Conservation (phyloP, 2,888 invertebrate genomes). For the Euproctis similis region DNA sequence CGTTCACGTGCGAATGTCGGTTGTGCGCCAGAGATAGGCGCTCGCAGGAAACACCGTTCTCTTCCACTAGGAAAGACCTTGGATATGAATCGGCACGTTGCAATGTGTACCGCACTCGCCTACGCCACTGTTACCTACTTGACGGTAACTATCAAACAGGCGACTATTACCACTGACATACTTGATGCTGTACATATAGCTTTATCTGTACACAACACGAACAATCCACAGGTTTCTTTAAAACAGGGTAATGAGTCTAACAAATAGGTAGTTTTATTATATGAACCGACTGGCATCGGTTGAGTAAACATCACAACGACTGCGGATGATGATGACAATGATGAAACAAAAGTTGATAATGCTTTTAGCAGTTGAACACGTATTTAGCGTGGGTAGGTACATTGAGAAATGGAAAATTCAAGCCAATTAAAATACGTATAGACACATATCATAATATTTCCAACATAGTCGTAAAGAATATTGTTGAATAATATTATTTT, state of each 20-base stretch:
- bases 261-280: no score
- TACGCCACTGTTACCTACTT: slow-evolving; percentile 69
- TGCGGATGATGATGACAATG: slow-evolving; percentile 46
- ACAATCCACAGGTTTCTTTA: slow-evolving; percentile 54
- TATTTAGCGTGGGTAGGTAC: slow-evolving; percentile 61
- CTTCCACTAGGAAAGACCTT: slow-evolving; percentile 78
- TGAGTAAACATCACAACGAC: slow-evolving; percentile 55
- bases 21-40: slow-evolving; percentile 71
- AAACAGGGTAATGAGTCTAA: no score
- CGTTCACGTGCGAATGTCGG: slow-evolving; percentile 59
- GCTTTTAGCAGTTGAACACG: slow-evolving; percentile 68
- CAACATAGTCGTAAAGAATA: slow-evolving; percentile 44
- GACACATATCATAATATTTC: slow-evolving; percentile 41
- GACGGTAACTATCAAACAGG: slow-evolving; percentile 49
- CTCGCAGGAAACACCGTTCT: slow-evolving; percentile 77
- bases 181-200: neutral
- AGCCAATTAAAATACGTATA: slow-evolving; percentile 46
- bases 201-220: slow-evolving; percentile 25
- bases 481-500: slow-evolving; percentile 28
- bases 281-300: slow-evolving; percentile 34
- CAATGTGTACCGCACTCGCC: slow-evolving; percentile 73
- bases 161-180: slow-evolving; percentile 34
- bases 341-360: slow-evolving; percentile 72
- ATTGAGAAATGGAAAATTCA: slow-evolving; percentile 48
- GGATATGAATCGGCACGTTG: slow-evolving; percentile 74